A percentile compares a stretch with the other conserved stretches of the same genome.
Conservation (phyloP, 2,888 invertebrate genomes). For the Pammene fasciana region DNA sequence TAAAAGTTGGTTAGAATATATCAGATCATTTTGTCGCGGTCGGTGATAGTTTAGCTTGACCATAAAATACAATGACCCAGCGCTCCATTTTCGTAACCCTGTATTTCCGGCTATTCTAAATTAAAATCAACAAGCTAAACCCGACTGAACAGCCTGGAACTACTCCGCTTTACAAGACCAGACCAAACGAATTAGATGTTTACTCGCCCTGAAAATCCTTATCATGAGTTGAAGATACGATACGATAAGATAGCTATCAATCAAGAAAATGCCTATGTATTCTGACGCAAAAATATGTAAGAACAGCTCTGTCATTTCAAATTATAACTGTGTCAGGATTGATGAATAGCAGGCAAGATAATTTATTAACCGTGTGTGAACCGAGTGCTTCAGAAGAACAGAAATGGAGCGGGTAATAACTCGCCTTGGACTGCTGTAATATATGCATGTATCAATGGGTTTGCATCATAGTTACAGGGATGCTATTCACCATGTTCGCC, state of each 20-base stretch:
- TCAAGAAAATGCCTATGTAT: conserved; percentile 5
- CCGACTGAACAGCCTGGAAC: conserved; percentile 31
- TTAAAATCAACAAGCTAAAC: conserved; percentile 48
- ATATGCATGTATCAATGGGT: conserved; percentile 18
- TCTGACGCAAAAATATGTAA: background rate
- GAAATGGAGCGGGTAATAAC: conserved; percentile 19
- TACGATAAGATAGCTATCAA: background rate
- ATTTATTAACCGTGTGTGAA: conserved; percentile 14
- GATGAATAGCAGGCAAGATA: conserved; percentile 14
- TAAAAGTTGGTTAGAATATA: background rate
- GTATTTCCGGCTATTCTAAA: conserved; percentile 60
- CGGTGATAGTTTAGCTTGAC: conserved; percentile 22
- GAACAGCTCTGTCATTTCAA: conserved; percentile 11
- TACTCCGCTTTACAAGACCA: conserved; percentile 28
- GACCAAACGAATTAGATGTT: background rate
- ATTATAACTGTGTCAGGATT: conserved; percentile 16
- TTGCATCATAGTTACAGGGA: conserved; percentile 5
- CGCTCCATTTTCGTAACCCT: conserved; percentile 53
- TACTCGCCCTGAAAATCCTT: background rate
- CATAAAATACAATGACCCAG: conserved; percentile 42
- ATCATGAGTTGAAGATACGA: background rate
- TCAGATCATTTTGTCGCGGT: conserved; percentile 8
- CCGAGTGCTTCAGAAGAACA: conserved; percentile 3
- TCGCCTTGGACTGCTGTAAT: conserved; percentile 26
- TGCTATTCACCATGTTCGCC: conserved; percentile 1